Evolutionary conservation across 2,888 invertebrate genomes (phyloP).

Genomic region (Mythimna lalbum): DNA sequence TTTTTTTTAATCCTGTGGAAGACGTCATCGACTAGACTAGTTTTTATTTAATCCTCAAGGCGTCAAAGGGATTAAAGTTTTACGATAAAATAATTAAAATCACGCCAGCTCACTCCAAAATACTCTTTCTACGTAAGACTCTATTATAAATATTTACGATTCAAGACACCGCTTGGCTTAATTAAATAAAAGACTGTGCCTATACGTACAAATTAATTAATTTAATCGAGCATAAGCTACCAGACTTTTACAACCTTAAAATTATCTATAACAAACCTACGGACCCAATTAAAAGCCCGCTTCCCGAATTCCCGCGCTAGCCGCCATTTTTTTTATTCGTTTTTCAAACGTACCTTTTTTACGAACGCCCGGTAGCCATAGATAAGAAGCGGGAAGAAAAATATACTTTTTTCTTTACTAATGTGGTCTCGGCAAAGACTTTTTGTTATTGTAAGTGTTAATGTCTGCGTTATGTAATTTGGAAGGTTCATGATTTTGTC

Average conservation of each 20-base stretch:
- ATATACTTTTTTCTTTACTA: slow-evolving; percentile 57
- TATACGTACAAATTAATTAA: slow-evolving; percentile 20
- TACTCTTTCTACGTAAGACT: background rate
- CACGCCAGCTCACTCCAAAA: background rate
- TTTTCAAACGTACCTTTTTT: slow-evolving; percentile 58
- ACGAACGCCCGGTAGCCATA: slow-evolving; percentile 62
- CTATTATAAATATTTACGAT: background rate
- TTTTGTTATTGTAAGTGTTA: slow-evolving; percentile 52
- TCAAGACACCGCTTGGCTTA: slow-evolving; percentile 3
- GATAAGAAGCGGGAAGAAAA: slow-evolving; percentile 58
- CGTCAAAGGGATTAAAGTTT: too few species aligned
- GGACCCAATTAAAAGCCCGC: slow-evolving; percentile 51
- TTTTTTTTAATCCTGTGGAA: background rate
- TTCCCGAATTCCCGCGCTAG: slow-evolving; percentile 24
- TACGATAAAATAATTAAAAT: background rate
- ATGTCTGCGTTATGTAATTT: slow-evolving; percentile 54
- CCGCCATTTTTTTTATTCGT: slow-evolving; percentile 47
- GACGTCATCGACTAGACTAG: background rate
- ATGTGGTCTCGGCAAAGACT: slow-evolving; percentile 36
- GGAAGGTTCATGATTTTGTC: slow-evolving; percentile 29
- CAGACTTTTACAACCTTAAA: slow-evolving; percentile 16
- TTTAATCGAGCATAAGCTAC: slow-evolving; percentile 3
- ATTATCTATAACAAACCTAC: slow-evolving; percentile 40
- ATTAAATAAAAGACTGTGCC: background rate
- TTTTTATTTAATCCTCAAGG: too few species aligned